phyloP scores from a whole-genome alignment of 2,113 vertebrate genomes.

The Stigmatopora argus region DNA sequence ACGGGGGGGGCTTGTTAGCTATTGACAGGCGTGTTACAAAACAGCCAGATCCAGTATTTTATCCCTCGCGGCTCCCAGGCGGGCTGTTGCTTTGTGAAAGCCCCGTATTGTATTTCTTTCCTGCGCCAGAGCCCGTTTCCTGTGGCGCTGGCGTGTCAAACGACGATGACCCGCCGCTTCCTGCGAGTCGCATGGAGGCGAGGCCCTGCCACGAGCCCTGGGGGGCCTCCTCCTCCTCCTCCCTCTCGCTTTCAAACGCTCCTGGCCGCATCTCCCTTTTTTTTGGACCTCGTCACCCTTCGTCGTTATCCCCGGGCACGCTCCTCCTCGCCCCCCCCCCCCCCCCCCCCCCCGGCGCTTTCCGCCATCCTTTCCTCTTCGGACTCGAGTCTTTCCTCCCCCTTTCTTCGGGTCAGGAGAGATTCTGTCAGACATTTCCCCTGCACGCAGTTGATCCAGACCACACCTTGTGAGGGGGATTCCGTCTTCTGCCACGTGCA shows the following conservation, averaged over 20 bases:
- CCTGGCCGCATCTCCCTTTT: slow-evolving; percentile 2
- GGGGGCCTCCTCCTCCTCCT: slow-evolving; percentile 35
- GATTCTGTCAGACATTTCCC: slow-evolving; percentile 60
- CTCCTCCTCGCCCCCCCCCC: slow-evolving; percentile 7
- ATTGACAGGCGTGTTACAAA: slow-evolving; percentile 58
- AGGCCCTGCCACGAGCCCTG: slow-evolving; percentile 74
- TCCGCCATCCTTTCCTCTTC: slow-evolving; percentile 37
- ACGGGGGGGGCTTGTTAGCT: slow-evolving; percentile 43
- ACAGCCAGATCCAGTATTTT: slow-evolving; percentile 57
- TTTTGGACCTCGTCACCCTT: neutral
- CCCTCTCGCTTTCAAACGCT: slow-evolving; percentile 14
- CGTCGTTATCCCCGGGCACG: neutral
- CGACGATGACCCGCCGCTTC: slow-evolving; percentile 80
- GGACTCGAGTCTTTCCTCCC: slow-evolving; percentile 36
- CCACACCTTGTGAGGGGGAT: slow-evolving; percentile 63
- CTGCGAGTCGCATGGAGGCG: slow-evolving; percentile 77
- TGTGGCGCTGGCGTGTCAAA: slow-evolving; percentile 75
- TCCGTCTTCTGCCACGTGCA: slow-evolving; percentile 41
- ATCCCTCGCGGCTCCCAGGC: slow-evolving; percentile 49
- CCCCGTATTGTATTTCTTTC: slow-evolving; percentile 87
- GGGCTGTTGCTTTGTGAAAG: slow-evolving; percentile 62
- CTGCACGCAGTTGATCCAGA: slow-evolving; percentile 42
- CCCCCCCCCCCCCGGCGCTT: too few relatives aligned
- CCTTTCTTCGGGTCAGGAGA: slow-evolving; percentile 57
- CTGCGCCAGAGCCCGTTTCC: slow-evolving; percentile 83